phyloP scores from a whole-genome alignment of 53 echinoderm and acorn worm genomes.

The Echinarachnius parma region DNA sequence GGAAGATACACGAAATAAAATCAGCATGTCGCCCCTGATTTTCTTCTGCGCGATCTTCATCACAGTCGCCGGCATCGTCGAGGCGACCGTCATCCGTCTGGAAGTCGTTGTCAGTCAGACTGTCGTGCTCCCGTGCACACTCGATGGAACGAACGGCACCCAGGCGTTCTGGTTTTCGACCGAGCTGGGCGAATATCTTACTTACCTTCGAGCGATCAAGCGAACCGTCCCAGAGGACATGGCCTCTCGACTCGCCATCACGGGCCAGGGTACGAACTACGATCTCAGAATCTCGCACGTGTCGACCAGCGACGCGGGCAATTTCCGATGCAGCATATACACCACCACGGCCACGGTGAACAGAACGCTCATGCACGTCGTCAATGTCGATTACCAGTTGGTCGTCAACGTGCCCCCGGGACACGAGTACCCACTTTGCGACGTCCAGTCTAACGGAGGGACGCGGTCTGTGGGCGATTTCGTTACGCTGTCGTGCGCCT shows the following conservation, averaged over 20 bases:
- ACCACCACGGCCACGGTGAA: background rate
- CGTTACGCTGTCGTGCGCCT: slow-evolving; percentile 3
- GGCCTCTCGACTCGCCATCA: slow-evolving; percentile 3
- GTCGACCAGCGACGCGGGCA: background rate
- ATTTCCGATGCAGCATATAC: slow-evolving; percentile 16
- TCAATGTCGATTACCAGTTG: slow-evolving; percentile 25
- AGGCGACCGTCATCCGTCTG: background rate
- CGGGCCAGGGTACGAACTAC: background rate
- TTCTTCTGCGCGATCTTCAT: background rate
- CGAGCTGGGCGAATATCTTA: background rate
- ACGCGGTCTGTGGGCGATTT: background rate
- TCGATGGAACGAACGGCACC: slow-evolving; percentile 19
- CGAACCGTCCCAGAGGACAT: background rate
- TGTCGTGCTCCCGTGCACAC: slow-evolving; percentile 5
- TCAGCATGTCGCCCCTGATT: background rate
- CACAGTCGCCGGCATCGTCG: background rate
- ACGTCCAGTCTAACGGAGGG: background rate
- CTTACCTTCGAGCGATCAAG: background rate
- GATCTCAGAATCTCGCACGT: slow-evolving; percentile 13
- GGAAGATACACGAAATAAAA: no score
- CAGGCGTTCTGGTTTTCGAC: slow-evolving; percentile 12
- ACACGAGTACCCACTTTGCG: slow-evolving; percentile 6
- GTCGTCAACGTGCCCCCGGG: slow-evolving; percentile 7
- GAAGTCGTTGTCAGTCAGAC: background rate
- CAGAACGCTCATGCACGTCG: background rate